phyloP scores from a whole-genome alignment of 2,797 vertebrate species.

The Cossypha heuglini region DNA sequence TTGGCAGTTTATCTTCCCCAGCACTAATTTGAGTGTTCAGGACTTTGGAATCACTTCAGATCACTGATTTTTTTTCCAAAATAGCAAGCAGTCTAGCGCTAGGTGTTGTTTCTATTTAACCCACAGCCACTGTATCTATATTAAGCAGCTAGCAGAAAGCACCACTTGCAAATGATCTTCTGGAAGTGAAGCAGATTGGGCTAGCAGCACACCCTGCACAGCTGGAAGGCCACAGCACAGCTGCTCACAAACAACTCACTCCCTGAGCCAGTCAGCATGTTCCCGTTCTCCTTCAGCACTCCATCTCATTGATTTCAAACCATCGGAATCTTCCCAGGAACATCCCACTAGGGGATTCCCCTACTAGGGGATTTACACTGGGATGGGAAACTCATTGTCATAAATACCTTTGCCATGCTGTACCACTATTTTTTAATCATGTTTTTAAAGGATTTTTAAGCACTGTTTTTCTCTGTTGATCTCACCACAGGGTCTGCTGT shows the following conservation, averaged over 20 bases:
- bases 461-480: not conserved
- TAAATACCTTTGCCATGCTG: not conserved
- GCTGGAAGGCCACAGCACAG: not conserved
- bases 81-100: not conserved
- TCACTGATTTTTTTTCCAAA: not conserved
- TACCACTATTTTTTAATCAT: not conserved
- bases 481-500: not conserved
- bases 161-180: not conserved
- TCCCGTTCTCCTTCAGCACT: accelerated
- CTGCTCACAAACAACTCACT: not conserved
- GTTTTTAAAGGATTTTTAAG: not conserved
- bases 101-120: not conserved
- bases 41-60: not conserved
- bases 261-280: not conserved
- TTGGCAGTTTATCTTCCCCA: not conserved
- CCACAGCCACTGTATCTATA: accelerated
- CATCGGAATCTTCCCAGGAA: not conserved
- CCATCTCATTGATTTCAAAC: not conserved
- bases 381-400: not conserved
- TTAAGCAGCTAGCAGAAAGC: not conserved
- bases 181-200: not conserved
- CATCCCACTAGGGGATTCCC: not conserved
- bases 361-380: not conserved
- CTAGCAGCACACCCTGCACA: not conserved
- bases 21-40: not conserved